These are phyloP conservation scores for Lamellibrachia satsuma DNA, from an alignment of 2,888 invertebrate species.

Conservation along the genomic window DNA sequence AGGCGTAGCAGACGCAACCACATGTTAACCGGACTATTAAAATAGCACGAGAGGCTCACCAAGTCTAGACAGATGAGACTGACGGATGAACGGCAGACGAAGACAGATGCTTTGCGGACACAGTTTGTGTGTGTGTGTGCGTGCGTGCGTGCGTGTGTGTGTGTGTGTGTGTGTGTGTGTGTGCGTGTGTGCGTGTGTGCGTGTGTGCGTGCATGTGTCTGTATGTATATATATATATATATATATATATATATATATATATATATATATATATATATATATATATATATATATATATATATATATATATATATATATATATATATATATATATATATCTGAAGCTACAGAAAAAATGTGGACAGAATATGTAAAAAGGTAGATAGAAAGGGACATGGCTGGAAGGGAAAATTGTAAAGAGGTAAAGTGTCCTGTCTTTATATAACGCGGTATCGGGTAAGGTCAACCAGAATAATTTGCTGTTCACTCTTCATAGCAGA, in stretches of 20 bases:
- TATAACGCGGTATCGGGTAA: not conserved
- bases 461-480: not conserved
- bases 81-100: not conserved
- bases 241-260: too few relatives aligned
- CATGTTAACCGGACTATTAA: not conserved
- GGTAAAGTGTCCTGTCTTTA: too few relatives aligned
- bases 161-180: not conserved
- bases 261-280: too few relatives aligned
- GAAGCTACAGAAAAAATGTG: too few relatives aligned
- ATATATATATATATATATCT: too few relatives aligned
- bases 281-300: too few relatives aligned
- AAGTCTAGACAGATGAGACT: not conserved
- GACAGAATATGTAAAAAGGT: too few relatives aligned
- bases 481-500: not conserved
- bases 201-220: not conserved
- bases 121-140: not conserved
- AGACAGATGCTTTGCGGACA: not conserved
- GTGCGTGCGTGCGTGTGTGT: not conserved
- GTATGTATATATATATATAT: not conserved
- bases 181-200: not conserved
- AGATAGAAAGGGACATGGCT: too few relatives aligned
- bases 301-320: too few relatives aligned
- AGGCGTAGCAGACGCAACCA: not conserved
- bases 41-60: not conserved
- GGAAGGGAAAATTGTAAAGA: too few relatives aligned